phyloP scores from a whole-genome alignment of 2,113 vertebrate species.

The Sceloporus undulatus region DNA sequence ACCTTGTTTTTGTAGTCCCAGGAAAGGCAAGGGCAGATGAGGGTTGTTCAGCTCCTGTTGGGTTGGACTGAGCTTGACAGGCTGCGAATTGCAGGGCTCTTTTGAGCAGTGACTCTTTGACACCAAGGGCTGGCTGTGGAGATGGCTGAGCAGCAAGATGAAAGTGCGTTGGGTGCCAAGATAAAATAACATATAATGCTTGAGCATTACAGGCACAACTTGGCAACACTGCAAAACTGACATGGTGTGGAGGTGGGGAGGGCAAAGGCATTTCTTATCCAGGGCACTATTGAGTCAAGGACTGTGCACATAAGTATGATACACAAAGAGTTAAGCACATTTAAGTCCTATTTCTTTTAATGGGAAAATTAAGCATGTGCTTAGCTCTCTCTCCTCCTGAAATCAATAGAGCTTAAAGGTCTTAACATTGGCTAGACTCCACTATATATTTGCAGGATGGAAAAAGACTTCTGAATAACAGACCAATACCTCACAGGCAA shows the following conservation, averaged over 20 bases:
- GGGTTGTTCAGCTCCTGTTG: neutral
- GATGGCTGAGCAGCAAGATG: too few relatives aligned
- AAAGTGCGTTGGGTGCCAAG: neutral
- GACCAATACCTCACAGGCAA: slow-evolving; percentile 29
- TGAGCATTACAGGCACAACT: neutral
- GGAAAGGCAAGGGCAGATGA: neutral
- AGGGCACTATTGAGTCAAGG: neutral
- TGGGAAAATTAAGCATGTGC: slow-evolving; percentile 10
- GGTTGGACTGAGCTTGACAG: neutral
- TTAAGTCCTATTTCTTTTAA: slow-evolving; percentile 26
- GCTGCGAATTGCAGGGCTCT: neutral
- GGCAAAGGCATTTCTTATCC: neutral
- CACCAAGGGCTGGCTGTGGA: neutral
- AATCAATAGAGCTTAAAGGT: slow-evolving; percentile 11
- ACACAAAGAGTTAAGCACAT: slow-evolving; percentile 13
- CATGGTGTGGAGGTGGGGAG: neutral
- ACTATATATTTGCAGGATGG: neutral
- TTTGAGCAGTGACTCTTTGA: neutral
- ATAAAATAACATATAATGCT: too few relatives aligned
- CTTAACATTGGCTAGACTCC: slow-evolving; percentile 2
- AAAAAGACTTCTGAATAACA: slow-evolving; percentile 24
- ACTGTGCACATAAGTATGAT: neutral
- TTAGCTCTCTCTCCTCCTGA: slow-evolving; percentile 13
- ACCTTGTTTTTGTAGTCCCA: neutral
- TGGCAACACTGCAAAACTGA: neutral